phyloP scores from a whole-genome alignment of 2,113 vertebrate species.

The Boulengeromyrus knoepffleri region DNA sequence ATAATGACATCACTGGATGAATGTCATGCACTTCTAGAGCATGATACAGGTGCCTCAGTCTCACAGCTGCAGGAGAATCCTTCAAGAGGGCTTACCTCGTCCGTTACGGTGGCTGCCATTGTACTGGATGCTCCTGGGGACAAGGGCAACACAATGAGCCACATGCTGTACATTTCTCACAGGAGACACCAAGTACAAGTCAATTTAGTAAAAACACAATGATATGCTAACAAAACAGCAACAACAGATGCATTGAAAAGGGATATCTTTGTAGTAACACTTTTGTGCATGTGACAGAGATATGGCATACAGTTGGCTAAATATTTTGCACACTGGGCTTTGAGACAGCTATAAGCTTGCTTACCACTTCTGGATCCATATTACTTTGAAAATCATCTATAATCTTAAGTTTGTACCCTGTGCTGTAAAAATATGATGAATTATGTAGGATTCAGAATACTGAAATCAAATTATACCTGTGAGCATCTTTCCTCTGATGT shows the following conservation, averaged over 20 bases:
- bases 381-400: not conserved
- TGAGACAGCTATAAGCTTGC: not conserved
- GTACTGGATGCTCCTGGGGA: constrained; percentile 59
- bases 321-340: not conserved
- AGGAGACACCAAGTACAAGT: not conserved
- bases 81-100: constrained; percentile 56
- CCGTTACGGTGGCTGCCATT: constrained; percentile 62
- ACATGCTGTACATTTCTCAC: not conserved
- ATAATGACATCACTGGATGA: not conserved
- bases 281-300: not conserved
- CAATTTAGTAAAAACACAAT: not conserved
- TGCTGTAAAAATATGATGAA: not conserved
- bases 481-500: not conserved
- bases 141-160: constrained; percentile 9
- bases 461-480: not conserved
- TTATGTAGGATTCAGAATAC: not conserved
- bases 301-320: not conserved
- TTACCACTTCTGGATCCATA: not conserved
- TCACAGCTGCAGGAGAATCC: not conserved
- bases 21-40: not conserved
- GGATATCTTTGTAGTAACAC: not conserved
- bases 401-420: not conserved
- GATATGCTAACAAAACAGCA: not conserved
- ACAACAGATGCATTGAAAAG: not conserved
- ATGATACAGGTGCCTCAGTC: not conserved